These are phyloP conservation scores for Pseudococcus viburni DNA, from an alignment of 2,888 invertebrate genomes.

Conservation along the genomic window DNA sequence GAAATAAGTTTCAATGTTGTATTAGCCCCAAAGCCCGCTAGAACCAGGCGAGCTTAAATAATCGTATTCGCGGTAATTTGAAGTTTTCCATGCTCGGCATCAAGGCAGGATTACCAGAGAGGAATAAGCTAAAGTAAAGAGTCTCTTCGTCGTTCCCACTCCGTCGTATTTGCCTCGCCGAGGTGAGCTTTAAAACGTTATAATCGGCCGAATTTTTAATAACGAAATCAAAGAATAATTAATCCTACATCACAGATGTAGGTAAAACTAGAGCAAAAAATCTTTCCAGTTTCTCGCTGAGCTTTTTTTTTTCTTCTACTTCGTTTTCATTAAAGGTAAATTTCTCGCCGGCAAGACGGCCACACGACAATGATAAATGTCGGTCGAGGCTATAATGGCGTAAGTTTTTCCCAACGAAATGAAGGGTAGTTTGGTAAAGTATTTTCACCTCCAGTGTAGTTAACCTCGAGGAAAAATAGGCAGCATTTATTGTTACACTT, in stretches of 20 bases:
- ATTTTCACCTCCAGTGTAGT: conserved; percentile 45
- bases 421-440: background rate
- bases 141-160: background rate
- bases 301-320: background rate
- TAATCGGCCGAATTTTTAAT: conserved; percentile 28
- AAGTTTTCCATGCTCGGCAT: conserved; percentile 3
- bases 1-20: conserved; percentile 40
- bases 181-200: background rate
- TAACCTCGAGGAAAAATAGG: conserved; percentile 37
- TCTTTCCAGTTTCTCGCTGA: background rate
- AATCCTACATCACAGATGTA: background rate
- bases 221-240: conserved; percentile 45
- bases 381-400: conserved; percentile 6
- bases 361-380: conserved; percentile 35
- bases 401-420: conserved; percentile 1
- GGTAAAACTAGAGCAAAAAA: conserved; percentile 28
- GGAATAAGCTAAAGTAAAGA: background rate
- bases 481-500: conserved; percentile 22
- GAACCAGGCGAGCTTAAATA: conserved; percentile 40
- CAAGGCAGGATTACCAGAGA: background rate
- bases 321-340: conserved; percentile 37
- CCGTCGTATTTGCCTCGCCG: too few species aligned
- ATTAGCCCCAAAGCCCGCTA: background rate
- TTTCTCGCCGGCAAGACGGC: background rate
- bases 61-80: conserved; percentile 37